Evolutionary conservation across 2,888 invertebrate genomes (phyloP).

Genomic region (Zaprionus obscuricornis): DNA sequence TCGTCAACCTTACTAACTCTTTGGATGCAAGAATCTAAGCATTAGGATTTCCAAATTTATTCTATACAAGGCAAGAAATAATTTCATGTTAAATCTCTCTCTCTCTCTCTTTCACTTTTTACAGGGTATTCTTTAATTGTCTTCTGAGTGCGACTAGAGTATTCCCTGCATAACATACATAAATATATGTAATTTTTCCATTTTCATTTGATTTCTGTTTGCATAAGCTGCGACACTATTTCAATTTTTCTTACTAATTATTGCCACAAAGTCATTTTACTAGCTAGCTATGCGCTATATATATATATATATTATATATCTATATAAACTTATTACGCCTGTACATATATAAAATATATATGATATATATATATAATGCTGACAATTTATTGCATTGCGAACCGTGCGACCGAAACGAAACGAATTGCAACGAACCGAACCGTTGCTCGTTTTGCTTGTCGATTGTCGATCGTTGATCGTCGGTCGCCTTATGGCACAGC

Average conservation of each 20-base stretch:
- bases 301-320: background rate
- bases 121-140: too few species aligned
- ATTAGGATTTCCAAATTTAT: too few species aligned
- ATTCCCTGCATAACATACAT: too few species aligned
- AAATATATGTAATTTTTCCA: too few species aligned
- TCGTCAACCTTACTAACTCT: too few species aligned
- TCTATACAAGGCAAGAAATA: too few species aligned
- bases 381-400: conserved; percentile 55
- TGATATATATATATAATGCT: conserved; percentile 22
- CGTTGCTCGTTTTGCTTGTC: too few species aligned
- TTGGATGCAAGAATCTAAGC: too few species aligned
- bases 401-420: conserved; percentile 30
- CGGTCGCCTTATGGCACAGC: conserved; percentile 3
- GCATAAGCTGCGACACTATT: conserved; percentile 49
- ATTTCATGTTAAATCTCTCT: too few species aligned
- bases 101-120: too few species aligned
- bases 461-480: too few species aligned
- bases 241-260: conserved; percentile 60
- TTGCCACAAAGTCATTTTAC: conserved; percentile 62
- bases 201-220: conserved; percentile 15
- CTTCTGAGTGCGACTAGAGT: too few species aligned
- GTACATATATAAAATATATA: background rate
- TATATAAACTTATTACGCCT: background rate
- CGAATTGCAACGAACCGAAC: conserved; percentile 21
- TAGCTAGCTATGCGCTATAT: conserved; percentile 26